Percentiles rank a stretch among this genome's conserved stretches.
Conservation (phyloP, 2,797 vertebrate species). For the Vespertilio murinus region DNA sequence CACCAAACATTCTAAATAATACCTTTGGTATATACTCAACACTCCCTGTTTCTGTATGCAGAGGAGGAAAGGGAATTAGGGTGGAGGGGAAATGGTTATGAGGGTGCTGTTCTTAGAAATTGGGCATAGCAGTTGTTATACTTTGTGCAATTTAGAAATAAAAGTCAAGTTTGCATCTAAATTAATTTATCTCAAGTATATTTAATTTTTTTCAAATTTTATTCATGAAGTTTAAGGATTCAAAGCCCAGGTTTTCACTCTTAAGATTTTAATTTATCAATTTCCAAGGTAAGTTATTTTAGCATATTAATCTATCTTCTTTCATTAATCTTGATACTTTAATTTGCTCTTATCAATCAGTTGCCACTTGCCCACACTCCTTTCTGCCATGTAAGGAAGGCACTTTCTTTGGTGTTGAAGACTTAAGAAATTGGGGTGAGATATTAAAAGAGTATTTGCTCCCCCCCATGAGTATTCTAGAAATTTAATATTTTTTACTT, state of each 20-base stretch:
- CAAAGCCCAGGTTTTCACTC: constrained; percentile 12
- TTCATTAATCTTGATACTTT: constrained; percentile 22
- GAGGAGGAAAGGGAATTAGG: not conserved
- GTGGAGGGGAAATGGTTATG: not conserved
- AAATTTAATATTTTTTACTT: constrained; percentile 26
- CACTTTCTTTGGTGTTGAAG: not conserved
- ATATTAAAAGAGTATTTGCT: constrained; percentile 2
- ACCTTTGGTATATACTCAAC: not conserved
- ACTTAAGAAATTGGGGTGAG: not conserved
- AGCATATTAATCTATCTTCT: not conserved
- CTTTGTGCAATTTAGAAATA: not conserved
- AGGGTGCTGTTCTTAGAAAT: not conserved
- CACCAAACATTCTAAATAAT: constrained; percentile 14
- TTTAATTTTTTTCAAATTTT: not conserved
- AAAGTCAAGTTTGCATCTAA: constrained; percentile 28
- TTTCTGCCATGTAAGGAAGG: not conserved
- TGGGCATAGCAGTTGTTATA: not conserved
- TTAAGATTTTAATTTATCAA: not conserved
- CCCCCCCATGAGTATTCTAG: not conserved
- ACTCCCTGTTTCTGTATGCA: not conserved
- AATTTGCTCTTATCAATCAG: not conserved
- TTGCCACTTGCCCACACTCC: not conserved
- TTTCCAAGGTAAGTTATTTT: constrained; percentile 35
- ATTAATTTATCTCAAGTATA: not conserved
- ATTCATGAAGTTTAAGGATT: not conserved